Evolutionary conservation across 2,113 vertebrate genomes (phyloP), one percentile per base, ranked within the genome.

Genomic region (Eleginops maclovinus): DNA sequence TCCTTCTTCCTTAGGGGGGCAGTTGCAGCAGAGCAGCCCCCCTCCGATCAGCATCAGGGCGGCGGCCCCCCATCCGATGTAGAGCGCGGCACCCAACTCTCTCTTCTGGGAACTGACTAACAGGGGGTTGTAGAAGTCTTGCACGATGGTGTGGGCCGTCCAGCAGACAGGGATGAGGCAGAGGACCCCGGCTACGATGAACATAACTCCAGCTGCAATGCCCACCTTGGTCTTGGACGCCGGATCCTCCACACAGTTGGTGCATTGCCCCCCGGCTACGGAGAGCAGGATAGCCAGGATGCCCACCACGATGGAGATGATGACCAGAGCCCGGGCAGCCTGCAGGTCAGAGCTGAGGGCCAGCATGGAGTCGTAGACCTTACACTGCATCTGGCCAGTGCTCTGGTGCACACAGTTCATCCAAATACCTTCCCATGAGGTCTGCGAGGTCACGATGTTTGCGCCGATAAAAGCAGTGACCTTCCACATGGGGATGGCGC

Each of bases 311-410:
- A 95, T 86, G 79, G 94, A 36, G 71, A 95, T 36, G 72, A 95
- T 17, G 6, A 28, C 85, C 16, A 95, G 88, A 68, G 95, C 95
- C 15, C 95, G 86, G 49, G 95, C 94, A 0, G 93, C 95, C 87
- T 95, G 95, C 13, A 95, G 91, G 81, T 95, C 95, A 4, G 90
- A 66, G 21, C 55, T 75, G 54, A 95, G 93, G 12, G 95, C 94
- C 79, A 95, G 84, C 92, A 95, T 84, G 72, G 95, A 95, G 91
- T 95, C 95, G 22, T 95, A 95, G 67, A 95, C 92, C 73, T 95
- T 95, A 64, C 95, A 95, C 74, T 95, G 95, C 95, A 95, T 95
- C 89, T 95, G 95, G 19, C 95, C 95, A 0, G 95, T 95, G 87
- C 95, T 95, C 91, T 95, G 95, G 4, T 83, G 49, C 43, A 95